phyloP scores from a whole-genome alignment of 2,113 vertebrate species.

The Cryptotis parvus region DNA sequence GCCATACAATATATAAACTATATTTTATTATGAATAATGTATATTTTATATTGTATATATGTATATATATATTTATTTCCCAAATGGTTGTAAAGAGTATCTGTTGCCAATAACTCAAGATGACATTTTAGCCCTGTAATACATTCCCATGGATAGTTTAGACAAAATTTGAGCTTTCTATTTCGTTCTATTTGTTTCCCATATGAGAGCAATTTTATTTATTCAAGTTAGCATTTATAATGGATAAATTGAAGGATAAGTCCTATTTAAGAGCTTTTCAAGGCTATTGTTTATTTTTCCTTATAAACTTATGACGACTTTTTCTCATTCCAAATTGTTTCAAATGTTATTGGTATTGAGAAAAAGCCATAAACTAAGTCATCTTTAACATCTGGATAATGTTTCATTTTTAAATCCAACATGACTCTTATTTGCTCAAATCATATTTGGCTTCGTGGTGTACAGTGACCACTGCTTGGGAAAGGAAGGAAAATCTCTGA shows the following conservation, averaged over 20 bases:
- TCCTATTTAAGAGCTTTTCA: not conserved
- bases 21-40: no score
- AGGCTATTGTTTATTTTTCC: conserved; percentile 22
- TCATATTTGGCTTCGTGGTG: conserved; percentile 4
- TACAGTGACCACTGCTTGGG: conserved; percentile 16
- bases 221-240: not conserved
- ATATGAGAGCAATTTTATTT: not conserved
- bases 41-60: no score
- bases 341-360: not conserved
- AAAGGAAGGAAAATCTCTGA: not conserved
- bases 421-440: conserved; percentile 1
- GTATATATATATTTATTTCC: not conserved
- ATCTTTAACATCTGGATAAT: not conserved
- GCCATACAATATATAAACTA: no score
- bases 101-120: not conserved
- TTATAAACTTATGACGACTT: not conserved
- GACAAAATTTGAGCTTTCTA: not conserved
- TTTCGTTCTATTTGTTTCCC: not conserved
- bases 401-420: not conserved
- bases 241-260: not conserved
- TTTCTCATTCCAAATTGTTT: conserved; percentile 8
- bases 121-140: not conserved
- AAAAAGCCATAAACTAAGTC: not conserved
- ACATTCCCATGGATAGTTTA: not conserved
- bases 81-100: not conserved